A percentile compares a stretch with the other conserved stretches of the same genome.
These are phyloP conservation scores for Anarhynchus alexandrinus DNA, from an alignment of 2,113 vertebrate genomes.

Conservation along the genomic window DNA sequence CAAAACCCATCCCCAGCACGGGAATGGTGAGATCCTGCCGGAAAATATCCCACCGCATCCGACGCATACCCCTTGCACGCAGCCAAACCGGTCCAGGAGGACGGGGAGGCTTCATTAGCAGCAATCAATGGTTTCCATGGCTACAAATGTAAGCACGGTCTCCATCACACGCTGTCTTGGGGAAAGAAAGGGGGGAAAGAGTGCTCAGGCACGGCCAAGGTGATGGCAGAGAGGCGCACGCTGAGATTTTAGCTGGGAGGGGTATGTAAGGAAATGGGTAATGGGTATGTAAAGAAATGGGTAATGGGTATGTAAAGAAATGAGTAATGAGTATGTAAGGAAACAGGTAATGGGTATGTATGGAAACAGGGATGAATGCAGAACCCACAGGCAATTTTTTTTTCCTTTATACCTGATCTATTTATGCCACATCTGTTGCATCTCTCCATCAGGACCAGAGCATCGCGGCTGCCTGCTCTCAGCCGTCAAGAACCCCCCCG, in stretches of 20 bases:
- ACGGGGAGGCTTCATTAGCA: neutral
- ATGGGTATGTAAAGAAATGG: neutral
- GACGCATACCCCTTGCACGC: fast-evolving
- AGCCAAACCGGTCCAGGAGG: neutral
- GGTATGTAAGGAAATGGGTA: neutral
- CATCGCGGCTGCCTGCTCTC: fast-evolving
- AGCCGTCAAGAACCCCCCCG: neutral
- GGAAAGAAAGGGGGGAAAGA: neutral
- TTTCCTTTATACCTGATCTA: neutral
- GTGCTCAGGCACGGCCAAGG: neutral
- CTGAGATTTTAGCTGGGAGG: neutral
- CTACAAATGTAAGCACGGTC: neutral
- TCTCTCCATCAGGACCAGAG: no score
- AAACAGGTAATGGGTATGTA: neutral
- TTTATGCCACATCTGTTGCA: neutral
- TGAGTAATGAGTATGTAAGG: fast-evolving
- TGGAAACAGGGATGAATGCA: neutral
- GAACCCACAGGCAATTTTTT: neutral
- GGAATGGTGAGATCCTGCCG: neutral
- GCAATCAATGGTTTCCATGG: constrained; percentile 14
- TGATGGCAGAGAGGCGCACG: fast-evolving
- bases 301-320: no score
- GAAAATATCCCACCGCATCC: neutral
- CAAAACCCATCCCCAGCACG: fast-evolving
- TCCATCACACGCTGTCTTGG: fast-evolving